A percentile compares a stretch with the other conserved stretches of the same genome.
phyloP scores from a whole-genome alignment of 2,797 vertebrate species.

The Thripadectes ignobilis region DNA sequence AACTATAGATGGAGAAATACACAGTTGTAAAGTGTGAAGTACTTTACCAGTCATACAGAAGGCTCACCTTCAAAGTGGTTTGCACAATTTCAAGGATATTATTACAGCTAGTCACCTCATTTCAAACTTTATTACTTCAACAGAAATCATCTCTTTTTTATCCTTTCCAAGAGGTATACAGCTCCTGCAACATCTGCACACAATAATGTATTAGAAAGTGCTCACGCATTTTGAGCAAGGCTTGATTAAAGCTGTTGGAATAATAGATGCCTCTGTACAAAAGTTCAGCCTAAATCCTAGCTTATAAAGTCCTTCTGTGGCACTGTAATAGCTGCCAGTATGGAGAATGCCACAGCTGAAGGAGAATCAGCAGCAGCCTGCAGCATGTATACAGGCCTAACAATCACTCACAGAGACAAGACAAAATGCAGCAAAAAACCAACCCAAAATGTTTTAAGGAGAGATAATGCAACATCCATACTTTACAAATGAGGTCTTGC shows the following conservation, averaged over 20 bases:
- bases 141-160: background rate
- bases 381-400: background rate
- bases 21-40: background rate
- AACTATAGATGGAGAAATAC: background rate
- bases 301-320: background rate
- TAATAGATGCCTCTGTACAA: background rate
- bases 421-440: background rate
- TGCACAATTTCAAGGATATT: background rate
- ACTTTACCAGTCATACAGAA: background rate
- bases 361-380: background rate
- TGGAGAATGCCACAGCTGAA: background rate
- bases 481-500: background rate
- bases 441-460: background rate
- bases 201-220: background rate
- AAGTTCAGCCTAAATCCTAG: background rate
- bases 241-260: conserved; percentile 19
- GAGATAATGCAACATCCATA: background rate
- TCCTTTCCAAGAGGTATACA: background rate
- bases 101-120: background rate
- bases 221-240: background rate
- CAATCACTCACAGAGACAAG: background rate
- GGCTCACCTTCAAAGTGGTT: background rate
- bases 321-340: background rate
- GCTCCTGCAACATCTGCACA: background rate
- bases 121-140: background rate